A percentile compares a stretch with the other conserved stretches of the same genome.
These are phyloP conservation scores for Gnatocerus cornutus DNA, from an alignment of 2,888 invertebrate genomes.

Conservation along the genomic window DNA sequence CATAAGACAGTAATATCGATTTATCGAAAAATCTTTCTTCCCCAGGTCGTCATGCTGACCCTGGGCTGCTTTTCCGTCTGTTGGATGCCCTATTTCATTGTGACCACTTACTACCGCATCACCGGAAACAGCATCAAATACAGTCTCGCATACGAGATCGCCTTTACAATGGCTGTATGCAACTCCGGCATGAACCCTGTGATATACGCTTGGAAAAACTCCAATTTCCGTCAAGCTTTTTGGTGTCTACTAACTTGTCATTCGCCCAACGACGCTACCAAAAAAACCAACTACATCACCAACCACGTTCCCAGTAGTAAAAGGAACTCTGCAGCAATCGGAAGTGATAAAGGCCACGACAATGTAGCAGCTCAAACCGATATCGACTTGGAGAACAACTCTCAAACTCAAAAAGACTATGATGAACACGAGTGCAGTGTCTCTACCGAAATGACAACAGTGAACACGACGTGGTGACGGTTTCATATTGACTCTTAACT, in stretches of 20 bases:
- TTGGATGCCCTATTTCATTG: conserved; percentile 86
- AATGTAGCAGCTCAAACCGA: conserved; percentile 44
- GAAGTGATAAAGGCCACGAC: conserved; percentile 60
- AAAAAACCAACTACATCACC: conserved; percentile 66
- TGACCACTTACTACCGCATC: conserved; percentile 68
- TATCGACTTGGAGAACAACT: conserved; percentile 47
- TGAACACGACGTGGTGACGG: conserved; percentile 18
- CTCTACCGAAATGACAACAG: conserved; percentile 44
- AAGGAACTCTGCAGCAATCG: conserved; percentile 72
- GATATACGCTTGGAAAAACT: conserved; percentile 90
- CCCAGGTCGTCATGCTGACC: conserved; percentile 84
- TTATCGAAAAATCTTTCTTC: conserved; percentile 18
- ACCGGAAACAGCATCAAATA: conserved; percentile 52
- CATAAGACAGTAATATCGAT: background rate
- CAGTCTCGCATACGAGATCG: conserved; percentile 65
- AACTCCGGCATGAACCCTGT: conserved; percentile 88
- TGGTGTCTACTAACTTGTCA: conserved; percentile 79
- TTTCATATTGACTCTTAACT: conserved; percentile 4
- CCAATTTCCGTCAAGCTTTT: conserved; percentile 84
- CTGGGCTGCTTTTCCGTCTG: conserved; percentile 87
- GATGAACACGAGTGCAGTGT: conserved; percentile 52
- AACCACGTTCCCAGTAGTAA: conserved; percentile 74
- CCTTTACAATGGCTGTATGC: conserved; percentile 80
- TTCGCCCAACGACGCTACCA: conserved; percentile 74
- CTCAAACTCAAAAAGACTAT: conserved; percentile 25